Evolutionary conservation across 2,888 invertebrate genomes (phyloP).

Genomic region (Oegoconia quadripuncta): DNA sequence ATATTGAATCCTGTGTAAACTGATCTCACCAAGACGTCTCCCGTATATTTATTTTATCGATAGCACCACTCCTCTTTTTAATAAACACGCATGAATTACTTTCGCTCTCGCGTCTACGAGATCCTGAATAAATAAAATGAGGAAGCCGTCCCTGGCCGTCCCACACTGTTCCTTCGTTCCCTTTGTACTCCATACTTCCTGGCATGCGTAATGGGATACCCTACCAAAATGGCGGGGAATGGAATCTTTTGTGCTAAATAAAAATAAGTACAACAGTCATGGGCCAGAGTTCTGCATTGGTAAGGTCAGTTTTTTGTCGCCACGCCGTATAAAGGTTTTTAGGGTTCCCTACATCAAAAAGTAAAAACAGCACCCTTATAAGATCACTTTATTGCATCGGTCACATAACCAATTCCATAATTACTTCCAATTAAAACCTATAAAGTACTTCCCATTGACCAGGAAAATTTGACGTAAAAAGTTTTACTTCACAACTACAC

Average conservation of each 20-base stretch:
- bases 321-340: slow-evolving; percentile 24
- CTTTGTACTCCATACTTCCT: slow-evolving; percentile 63
- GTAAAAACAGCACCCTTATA: no score
- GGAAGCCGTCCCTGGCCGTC: no score
- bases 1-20: slow-evolving; percentile 31
- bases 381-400: no score
- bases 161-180: slow-evolving; percentile 59
- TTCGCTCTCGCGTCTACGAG: slow-evolving; percentile 46
- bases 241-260: slow-evolving; percentile 59
- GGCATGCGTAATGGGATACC: slow-evolving; percentile 69
- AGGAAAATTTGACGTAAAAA: no score
- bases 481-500: no score
- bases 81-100: slow-evolving; percentile 71
- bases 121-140: slow-evolving; percentile 71
- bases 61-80: slow-evolving; percentile 39
- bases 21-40: background rate
- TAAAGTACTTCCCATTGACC: no score
- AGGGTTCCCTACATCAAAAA: no score
- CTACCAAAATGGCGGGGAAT: slow-evolving; percentile 52
- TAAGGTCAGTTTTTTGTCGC: slow-evolving; percentile 25
- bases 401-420: no score
- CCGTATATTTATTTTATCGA: slow-evolving; percentile 16
- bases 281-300: slow-evolving; percentile 34
- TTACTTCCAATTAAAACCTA: no score
- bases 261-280: slow-evolving; percentile 53